Base-by-base conservation (phyloP, 2,888 invertebrate genomes). In the Stenodema calcarata region DNA sequence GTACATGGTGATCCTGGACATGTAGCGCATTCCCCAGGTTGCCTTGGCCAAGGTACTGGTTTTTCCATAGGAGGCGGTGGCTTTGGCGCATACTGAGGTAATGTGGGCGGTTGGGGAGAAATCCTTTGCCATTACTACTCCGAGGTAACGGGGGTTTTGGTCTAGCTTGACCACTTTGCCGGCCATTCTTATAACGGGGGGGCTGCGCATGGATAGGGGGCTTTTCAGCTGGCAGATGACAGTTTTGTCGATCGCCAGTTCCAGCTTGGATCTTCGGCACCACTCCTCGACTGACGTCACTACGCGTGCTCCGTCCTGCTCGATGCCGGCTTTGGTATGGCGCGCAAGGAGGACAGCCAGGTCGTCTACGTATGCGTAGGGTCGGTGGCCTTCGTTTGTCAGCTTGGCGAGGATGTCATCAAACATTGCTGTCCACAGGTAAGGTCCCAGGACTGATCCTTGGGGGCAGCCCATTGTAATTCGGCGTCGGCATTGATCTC, bases 401-500 rank as follows among this genome's bases (percentile, higher is more conserved):
- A 41, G 18, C 30, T 41, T 7, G 4, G 7, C 35, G 11, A 89
- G 86, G 6, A 88, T n/a, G 9, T 78, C 62, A 41, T 89, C 88
- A 86, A 89, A 87, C 1, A 87, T 30, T 50, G 88, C 80, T 50
- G 89, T 88, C 89, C 89, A 90, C 0, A 89, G 35, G 7, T 35
- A 35, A 35, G 35, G 35, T 2, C 35, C 35, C 35, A 35, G 35
- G 7, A 35, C 35, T 7, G 89, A 89, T 0, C 89, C 89, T 86
- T 89, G 89, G 0, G 89, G 89, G 62, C 88, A 89, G 0, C 89
- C 89, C 84, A 82, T 62, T 14, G 9, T 28, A 0, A 82, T 16
- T 23, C n/a, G 4, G n/a, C 82, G 16, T 1, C 0, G 1, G 62
- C 79, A 79, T 4, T 11, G 2, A 0, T 7, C 50, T 50, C 69